Percentiles rank a stretch among this genome's conserved stretches.
Evolutionary conservation across 1,140 invertebrate genomes (phyloP).

Genomic region (Heliconius melpomene): DNA sequence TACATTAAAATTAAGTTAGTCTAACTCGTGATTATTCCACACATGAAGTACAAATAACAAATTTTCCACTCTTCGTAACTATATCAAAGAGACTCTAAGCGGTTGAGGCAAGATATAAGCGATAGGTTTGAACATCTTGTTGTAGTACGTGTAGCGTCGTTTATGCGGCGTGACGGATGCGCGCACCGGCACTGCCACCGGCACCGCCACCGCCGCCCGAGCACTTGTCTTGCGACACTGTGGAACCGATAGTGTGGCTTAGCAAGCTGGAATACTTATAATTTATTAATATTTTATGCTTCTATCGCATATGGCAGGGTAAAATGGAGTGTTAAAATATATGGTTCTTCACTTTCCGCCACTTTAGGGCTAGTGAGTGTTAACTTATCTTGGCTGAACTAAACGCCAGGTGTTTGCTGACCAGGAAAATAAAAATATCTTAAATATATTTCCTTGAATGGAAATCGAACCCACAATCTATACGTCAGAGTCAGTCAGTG

Average conservation of each 20-base stretch:
- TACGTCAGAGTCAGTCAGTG: not conserved
- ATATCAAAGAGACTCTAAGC: constrained; percentile 63
- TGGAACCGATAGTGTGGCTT: not conserved
- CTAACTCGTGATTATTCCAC: not conserved
- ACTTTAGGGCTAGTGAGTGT: not conserved
- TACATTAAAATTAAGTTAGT: no score
- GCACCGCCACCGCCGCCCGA: constrained; percentile 24
- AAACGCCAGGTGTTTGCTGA: not conserved
- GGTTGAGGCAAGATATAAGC: constrained; percentile 61
- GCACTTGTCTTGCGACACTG: constrained; percentile 45
- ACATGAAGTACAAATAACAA: not conserved
- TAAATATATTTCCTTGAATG: not conserved
- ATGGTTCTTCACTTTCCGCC: not conserved
- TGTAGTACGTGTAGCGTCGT: constrained; percentile 77
- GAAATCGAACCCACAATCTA: not conserved
- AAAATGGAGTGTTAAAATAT: not conserved
- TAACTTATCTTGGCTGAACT: not conserved
- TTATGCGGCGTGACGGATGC: constrained; percentile 65
- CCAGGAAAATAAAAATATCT: not conserved
- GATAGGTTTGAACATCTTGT: constrained; percentile 69
- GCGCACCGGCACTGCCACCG: constrained; percentile 51
- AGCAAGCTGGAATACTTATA: not conserved
- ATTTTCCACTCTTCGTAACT: not conserved
- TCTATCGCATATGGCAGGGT: not conserved
- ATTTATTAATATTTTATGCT: not conserved